These are phyloP conservation scores for Paramuricea clavata DNA, from an alignment of 92 coral and sea anemone genomes.

Conservation along the genomic window DNA sequence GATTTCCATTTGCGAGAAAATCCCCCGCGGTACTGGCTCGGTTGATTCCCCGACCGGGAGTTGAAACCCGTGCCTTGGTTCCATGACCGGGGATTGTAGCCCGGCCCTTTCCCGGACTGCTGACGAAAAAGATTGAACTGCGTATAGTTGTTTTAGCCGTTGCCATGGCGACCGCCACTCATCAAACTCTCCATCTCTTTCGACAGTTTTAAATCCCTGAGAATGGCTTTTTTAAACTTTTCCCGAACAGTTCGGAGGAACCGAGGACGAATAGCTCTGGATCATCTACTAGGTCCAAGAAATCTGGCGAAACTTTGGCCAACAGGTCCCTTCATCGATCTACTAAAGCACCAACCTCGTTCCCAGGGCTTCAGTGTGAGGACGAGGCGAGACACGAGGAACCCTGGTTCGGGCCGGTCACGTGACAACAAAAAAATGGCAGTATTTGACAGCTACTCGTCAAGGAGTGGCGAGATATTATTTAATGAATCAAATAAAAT, in stretches of 20 bases:
- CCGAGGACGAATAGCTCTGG: background rate
- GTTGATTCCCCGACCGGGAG: background rate
- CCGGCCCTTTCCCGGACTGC: constrained; percentile 47
- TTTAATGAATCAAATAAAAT: too few species aligned
- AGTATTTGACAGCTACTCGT: too few species aligned
- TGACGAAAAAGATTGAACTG: constrained; percentile 26
- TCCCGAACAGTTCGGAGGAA: constrained; percentile 2
- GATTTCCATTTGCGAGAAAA: background rate
- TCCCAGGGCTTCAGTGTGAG: too few species aligned
- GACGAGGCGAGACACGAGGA: too few species aligned
- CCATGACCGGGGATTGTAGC: constrained; percentile 37
- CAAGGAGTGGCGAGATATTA: too few species aligned
- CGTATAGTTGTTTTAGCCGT: background rate
- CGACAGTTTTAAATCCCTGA: background rate
- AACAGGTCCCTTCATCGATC: constrained; percentile 8
- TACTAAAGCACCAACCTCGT: too few species aligned
- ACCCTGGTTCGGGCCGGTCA: too few species aligned
- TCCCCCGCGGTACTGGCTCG: constrained; percentile 28
- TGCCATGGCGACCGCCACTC: constrained; percentile 12
- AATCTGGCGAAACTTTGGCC: background rate
- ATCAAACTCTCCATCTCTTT: constrained; percentile 10
- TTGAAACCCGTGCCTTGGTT: background rate
- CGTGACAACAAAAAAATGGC: too few species aligned
- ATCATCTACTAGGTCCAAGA: background rate
- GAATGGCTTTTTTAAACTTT: background rate